phyloP scores from a whole-genome alignment of 2,797 vertebrate genomes.

The Sebastes vulpes region DNA sequence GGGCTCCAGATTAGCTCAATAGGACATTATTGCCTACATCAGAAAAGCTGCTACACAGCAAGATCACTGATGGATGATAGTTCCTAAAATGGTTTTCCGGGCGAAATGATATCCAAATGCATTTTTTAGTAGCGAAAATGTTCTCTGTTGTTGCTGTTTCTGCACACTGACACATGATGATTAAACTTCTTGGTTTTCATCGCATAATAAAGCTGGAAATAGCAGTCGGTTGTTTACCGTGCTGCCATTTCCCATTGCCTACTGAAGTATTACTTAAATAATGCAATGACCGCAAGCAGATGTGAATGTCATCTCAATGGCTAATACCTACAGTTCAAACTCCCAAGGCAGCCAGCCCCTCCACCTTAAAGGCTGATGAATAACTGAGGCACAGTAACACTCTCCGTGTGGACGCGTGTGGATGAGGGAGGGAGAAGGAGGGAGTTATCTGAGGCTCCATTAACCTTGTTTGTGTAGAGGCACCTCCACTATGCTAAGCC shows the following conservation, averaged over 20 bases:
- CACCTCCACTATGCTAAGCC: constrained; percentile 84
- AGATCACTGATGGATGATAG: constrained; percentile 72
- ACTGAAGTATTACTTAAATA: constrained; percentile 70
- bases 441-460: constrained; percentile 78
- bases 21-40: constrained; percentile 70
- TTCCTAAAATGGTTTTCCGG: constrained; percentile 65
- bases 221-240: constrained; percentile 67
- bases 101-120: constrained; percentile 68
- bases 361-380: constrained; percentile 61
- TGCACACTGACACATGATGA: constrained; percentile 62
- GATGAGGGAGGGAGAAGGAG: constrained; percentile 53
- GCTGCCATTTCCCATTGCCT: constrained; percentile 46
- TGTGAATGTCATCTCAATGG: constrained; percentile 72
- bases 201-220: constrained; percentile 59
- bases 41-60: constrained; percentile 58
- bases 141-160: constrained; percentile 56
- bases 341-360: constrained; percentile 50
- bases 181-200: constrained; percentile 57
- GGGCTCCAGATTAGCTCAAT: constrained; percentile 69
- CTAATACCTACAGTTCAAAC: constrained; percentile 53
- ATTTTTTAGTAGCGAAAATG: constrained; percentile 67
- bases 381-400: constrained; percentile 51
- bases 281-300: constrained; percentile 70
- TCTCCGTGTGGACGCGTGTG: constrained; percentile 52
- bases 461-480: constrained; percentile 86